Base-by-base conservation (phyloP, 2,888 invertebrate species). In the Mythimna vitellina region DNA sequence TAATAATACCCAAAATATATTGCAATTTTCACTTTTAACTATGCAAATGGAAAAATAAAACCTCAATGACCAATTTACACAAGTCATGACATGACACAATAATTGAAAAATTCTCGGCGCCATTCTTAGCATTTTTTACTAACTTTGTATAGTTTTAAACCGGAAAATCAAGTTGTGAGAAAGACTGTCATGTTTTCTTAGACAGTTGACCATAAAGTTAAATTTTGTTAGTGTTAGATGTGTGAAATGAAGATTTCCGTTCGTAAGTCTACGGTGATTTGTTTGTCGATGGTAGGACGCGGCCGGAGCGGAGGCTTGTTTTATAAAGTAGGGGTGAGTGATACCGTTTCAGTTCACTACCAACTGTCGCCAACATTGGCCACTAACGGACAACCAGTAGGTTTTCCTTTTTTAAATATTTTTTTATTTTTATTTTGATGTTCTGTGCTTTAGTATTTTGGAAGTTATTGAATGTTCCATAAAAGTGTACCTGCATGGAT, bases 261-360 rank as follows among this genome's bases (percentile, higher is more conserved):
- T 78, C 72, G 70, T 76, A 81, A 73, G 74, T 72, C 72, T 70
- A 68, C 74, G 76, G 68, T 77, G 63, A 82, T 65, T 82, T 74
- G 58, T 25, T 60, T 72, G 70, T 12, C 66, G 80, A 76, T 83
- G 90, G 92, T 90, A 91, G 93, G 91, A 86, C 81, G 86, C 60
- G 69, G 78, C 74, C 79, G 74, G 67, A 70, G 73, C 78, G 82
- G 82, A 70, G 78, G 83, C 84, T 80, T 84, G 76, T 82, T 92
- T 92, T 93, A 93, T 91, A 94, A 86, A 89, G 90, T 89, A 89
- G 89, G 90, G 92, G 82, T 88, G 89, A 78, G 80, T 82, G 72
- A 89, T 81, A 76, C 73, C 73, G 78, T 85, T 86, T 91, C 90
- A 94, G 93, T 94, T 77, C 84, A 87, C 85, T 76, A 76, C 83